These are phyloP conservation scores for Tor tambroides DNA, from an alignment of 2,113 vertebrate species.

Conservation along the genomic window DNA sequence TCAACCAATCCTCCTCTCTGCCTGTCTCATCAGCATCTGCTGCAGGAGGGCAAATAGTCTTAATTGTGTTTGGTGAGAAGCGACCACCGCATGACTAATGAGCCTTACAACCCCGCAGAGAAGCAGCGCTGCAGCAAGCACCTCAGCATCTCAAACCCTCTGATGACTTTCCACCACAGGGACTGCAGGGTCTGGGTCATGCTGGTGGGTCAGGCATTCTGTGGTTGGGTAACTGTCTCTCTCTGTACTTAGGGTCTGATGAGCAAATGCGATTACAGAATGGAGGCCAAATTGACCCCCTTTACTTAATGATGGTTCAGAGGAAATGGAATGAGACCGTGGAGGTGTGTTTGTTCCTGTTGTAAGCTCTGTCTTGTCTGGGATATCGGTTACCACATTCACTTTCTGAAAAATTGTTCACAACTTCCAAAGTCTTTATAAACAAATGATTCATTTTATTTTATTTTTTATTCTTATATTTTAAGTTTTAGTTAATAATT, in stretches of 20 bases:
- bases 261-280: neutral
- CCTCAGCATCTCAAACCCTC: slow-evolving; percentile 5
- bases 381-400: neutral
- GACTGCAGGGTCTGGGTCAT: slow-evolving; percentile 17
- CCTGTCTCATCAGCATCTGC: slow-evolving; percentile 54
- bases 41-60: slow-evolving; percentile 50
- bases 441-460: neutral
- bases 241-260: slow-evolving; percentile 10
- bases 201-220: neutral
- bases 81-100: slow-evolving; percentile 40
- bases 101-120: slow-evolving; percentile 22
- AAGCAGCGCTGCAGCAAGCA: slow-evolving; percentile 1
- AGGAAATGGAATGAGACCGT: neutral
- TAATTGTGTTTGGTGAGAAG: slow-evolving; percentile 59
- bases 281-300: neutral
- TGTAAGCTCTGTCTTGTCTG: neutral
- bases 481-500: neutral
- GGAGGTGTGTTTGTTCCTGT: slow-evolving; percentile 8
- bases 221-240: neutral
- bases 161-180: neutral
- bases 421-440: neutral
- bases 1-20: slow-evolving; percentile 32
- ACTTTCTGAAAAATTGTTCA: neutral
- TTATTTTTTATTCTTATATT: neutral
- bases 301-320: neutral